Conservation (phyloP, 2,797 vertebrate genomes). For the Sebastiscus tertius region DNA sequence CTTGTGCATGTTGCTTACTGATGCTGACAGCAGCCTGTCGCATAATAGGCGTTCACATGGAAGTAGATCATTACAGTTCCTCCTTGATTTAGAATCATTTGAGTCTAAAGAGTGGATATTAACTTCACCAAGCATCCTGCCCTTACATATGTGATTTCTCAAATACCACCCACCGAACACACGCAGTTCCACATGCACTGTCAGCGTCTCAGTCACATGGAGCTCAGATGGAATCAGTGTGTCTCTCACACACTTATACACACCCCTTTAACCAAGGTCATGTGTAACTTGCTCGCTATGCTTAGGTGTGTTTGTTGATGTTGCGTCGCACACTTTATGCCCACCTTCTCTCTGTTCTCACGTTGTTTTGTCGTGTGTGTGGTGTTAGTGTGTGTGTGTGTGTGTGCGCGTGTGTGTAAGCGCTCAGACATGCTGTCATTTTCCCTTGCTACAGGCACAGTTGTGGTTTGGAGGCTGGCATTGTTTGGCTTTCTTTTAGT, state of each 20-base stretch:
- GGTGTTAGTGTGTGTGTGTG: neutral
- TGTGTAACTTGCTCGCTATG: constrained; percentile 38
- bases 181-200: neutral
- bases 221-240: constrained; percentile 57
- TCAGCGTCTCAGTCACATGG: constrained; percentile 36
- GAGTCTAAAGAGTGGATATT: neutral
- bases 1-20: neutral
- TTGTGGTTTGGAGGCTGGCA: constrained; percentile 57
- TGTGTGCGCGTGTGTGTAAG: constrained; percentile 2
- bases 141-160: neutral
- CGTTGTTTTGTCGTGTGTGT: neutral
- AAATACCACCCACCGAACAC: neutral
- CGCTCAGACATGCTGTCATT: constrained; percentile 59
- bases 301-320: constrained; percentile 48
- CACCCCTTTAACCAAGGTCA: constrained; percentile 57
- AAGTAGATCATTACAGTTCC: neutral
- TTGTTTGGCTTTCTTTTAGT: constrained; percentile 72
- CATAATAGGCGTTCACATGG: neutral
- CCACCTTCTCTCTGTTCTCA: neutral
- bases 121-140: neutral
- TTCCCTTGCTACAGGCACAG: constrained; percentile 42
- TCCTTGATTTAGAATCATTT: neutral
- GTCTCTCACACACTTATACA: neutral
- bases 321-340: neutral
- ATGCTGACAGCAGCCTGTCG: constrained; percentile 1